Conservation (phyloP, 2,113 vertebrate genomes). For the Heterotis niloticus region DNA sequence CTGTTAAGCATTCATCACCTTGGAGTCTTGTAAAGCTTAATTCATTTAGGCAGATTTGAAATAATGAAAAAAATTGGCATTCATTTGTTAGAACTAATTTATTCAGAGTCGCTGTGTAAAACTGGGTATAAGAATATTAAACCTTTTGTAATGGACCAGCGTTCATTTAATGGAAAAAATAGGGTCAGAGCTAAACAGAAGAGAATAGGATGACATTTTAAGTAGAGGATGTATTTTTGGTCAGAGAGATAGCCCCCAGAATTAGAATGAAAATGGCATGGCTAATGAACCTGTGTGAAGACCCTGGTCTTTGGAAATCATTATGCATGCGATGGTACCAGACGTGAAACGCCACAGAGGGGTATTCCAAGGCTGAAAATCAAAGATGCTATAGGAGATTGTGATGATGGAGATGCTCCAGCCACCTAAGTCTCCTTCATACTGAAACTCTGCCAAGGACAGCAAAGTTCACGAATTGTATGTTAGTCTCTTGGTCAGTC, state of each 20-base stretch:
- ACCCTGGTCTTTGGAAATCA: not conserved
- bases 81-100: slow-evolving; percentile 4
- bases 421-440: not conserved
- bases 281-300: not conserved
- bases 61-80: not conserved
- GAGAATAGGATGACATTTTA: not conserved
- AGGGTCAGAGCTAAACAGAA: not conserved
- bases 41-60: not conserved
- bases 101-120: slow-evolving; percentile 1
- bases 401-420: not conserved
- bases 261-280: not conserved
- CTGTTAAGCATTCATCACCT: not conserved
- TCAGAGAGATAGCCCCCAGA: not conserved
- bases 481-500: not conserved
- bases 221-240: not conserved
- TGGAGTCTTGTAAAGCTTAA: not conserved
- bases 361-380: not conserved
- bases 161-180: slow-evolving; percentile 7
- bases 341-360: not conserved
- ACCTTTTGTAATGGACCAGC: not conserved
- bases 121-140: not conserved
- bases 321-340: not conserved
- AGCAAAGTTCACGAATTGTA: not conserved
- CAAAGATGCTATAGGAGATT: not conserved
- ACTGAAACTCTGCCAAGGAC: too few relatives aligned